Evolutionary conservation across 2,797 vertebrate species (phyloP).

Genomic region (Phrynocephalus forsythii): DNA sequence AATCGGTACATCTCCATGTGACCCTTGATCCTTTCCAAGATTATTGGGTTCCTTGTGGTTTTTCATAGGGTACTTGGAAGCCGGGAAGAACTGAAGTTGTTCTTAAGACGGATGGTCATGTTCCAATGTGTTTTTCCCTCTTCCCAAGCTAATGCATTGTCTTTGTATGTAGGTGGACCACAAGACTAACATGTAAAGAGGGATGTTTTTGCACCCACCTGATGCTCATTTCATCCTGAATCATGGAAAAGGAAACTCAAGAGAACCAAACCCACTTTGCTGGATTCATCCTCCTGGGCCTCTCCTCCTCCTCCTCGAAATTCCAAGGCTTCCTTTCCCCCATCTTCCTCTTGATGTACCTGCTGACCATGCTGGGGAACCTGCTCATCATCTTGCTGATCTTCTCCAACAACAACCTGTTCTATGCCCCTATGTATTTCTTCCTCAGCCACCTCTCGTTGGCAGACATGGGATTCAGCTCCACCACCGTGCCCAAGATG

Average conservation of each 20-base stretch:
- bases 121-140: neutral
- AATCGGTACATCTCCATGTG: neutral
- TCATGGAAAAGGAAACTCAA: conserved; percentile 1
- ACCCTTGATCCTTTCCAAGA: neutral
- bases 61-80: neutral
- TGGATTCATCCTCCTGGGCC: conserved; percentile 35
- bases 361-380: conserved; percentile 51
- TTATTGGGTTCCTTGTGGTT: neutral
- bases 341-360: conserved; percentile 57
- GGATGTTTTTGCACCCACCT: neutral
- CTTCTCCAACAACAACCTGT: conserved; percentile 25
- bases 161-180: neutral
- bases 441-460: conserved; percentile 59
- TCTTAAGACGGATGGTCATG: neutral
- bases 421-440: conserved; percentile 65
- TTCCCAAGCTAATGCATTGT: neutral
- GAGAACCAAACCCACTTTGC: conserved; percentile 15
- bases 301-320: conserved; percentile 9
- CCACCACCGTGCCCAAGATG: conserved; percentile 62
- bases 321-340: conserved; percentile 43
- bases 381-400: conserved; percentile 60
- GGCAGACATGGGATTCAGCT: conserved; percentile 58
- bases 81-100: neutral
- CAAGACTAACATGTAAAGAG: neutral
- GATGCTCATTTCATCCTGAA: neutral